Conservation (phyloP, 2,888 invertebrate species). For the Disparrhopalites patrizii region DNA sequence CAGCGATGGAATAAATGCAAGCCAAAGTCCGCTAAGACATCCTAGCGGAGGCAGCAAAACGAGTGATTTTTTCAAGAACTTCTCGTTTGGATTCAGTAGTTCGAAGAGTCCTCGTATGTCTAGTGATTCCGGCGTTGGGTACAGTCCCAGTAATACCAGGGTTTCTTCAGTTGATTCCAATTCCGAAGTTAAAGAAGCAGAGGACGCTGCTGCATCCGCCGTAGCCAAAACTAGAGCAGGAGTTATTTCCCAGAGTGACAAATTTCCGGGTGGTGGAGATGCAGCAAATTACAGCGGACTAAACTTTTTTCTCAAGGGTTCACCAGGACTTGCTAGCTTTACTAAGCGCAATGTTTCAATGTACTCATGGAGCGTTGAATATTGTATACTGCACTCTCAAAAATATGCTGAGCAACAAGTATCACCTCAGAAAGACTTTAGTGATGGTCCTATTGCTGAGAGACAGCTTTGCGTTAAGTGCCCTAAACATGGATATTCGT, state of each 20-base stretch:
- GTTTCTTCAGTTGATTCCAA: conserved; percentile 46
- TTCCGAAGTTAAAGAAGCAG: conserved; percentile 36
- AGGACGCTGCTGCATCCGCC: conserved; percentile 29
- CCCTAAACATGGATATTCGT: conserved; percentile 71
- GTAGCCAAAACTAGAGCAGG: conserved; percentile 44
- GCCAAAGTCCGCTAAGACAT: conserved; percentile 25
- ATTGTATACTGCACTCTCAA: conserved; percentile 69
- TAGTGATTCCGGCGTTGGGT: conserved; percentile 47
- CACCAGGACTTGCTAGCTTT: conserved; percentile 31
- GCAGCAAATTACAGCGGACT: conserved; percentile 41
- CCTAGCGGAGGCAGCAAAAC: conserved; percentile 32
- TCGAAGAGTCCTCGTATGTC: conserved; percentile 47
- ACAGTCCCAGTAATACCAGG: conserved; percentile 44
- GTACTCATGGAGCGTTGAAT: conserved; percentile 89
- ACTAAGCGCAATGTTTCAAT: conserved; percentile 51
- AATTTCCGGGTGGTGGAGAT: conserved; percentile 35
- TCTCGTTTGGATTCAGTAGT: conserved; percentile 38
- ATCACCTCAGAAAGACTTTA: neutral
- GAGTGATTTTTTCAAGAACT: conserved; percentile 38
- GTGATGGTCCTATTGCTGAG: neutral
- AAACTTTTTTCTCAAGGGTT: conserved; percentile 46
- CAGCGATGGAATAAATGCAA: neutral
- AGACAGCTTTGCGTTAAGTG: conserved; percentile 60
- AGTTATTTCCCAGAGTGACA: conserved; percentile 33
- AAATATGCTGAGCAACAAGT: conserved; percentile 34